Percentiles rank a stretch among this genome's conserved stretches.
Conservation (phyloP, 2,113 vertebrate species). For the Colinus virginianus region DNA sequence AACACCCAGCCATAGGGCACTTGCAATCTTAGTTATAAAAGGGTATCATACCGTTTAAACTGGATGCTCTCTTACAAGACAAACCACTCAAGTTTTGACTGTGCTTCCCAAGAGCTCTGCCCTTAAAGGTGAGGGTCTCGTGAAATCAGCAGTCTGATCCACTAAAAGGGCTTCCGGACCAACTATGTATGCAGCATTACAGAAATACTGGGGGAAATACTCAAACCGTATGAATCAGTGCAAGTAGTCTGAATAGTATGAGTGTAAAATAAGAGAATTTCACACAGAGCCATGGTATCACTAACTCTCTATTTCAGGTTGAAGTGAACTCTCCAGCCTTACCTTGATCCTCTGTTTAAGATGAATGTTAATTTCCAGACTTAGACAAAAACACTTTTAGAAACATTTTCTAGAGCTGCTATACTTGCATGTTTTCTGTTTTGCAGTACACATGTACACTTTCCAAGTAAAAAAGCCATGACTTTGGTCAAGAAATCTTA, state of each 20-base stretch:
- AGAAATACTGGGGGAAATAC: background rate
- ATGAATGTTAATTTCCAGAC: background rate
- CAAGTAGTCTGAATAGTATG: background rate
- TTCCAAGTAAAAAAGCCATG: background rate
- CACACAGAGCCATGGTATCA: accelerated
- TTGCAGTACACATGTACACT: background rate
- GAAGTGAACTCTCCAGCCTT: background rate
- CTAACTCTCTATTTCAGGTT: background rate
- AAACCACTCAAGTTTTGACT: background rate
- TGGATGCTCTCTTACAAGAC: conserved; percentile 6
- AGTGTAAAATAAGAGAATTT: background rate
- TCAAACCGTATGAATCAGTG: background rate
- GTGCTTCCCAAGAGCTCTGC: background rate
- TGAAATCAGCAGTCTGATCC: background rate
- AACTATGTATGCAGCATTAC: background rate
- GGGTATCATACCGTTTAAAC: background rate
- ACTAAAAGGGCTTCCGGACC: background rate
- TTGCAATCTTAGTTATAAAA: conserved; percentile 42
- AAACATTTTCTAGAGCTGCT: background rate
- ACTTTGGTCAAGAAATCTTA: background rate
- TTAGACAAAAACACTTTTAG: background rate
- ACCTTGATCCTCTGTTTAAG: background rate
- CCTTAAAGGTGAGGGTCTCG: background rate
- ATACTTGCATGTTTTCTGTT: background rate
- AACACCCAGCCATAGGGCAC: conserved; percentile 29